These are phyloP conservation scores for Melanotaenia nigrans DNA, from an alignment of 2,797 vertebrate species.

Conservation along the genomic window DNA sequence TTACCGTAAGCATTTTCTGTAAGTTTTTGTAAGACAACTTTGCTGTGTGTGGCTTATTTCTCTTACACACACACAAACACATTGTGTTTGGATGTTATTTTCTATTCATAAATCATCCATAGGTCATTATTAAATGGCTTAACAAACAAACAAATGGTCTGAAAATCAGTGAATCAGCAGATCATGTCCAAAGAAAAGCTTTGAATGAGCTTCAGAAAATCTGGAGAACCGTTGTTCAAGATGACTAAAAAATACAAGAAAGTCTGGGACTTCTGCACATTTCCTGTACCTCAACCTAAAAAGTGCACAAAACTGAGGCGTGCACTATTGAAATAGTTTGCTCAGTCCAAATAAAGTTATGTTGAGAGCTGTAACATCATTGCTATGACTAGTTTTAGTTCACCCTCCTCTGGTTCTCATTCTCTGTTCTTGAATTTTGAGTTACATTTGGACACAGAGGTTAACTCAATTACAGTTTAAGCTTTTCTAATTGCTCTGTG, in stretches of 20 bases:
- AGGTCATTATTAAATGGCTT: no score
- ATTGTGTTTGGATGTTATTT: background rate
- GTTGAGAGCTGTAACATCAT: background rate
- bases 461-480: conserved; percentile 47
- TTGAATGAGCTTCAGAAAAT: background rate
- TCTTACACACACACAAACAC: background rate
- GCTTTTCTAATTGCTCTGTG: conserved; percentile 50
- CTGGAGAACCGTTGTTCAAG: background rate
- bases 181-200: background rate
- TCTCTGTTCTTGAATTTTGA: conserved; percentile 27
- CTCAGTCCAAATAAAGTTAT: background rate
- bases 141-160: background rate
- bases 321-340: background rate
- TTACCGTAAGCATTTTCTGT: no score
- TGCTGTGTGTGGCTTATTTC: no score
- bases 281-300: background rate
- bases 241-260: background rate
- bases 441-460: conserved; percentile 40
- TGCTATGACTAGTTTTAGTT: conserved; percentile 22
- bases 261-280: background rate
- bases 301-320: no score
- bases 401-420: background rate
- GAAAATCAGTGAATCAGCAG: background rate
- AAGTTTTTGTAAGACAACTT: no score
- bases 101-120: background rate